phyloP scores from a whole-genome alignment of 2,113 vertebrate genomes.

The Petromus typicus region DNA sequence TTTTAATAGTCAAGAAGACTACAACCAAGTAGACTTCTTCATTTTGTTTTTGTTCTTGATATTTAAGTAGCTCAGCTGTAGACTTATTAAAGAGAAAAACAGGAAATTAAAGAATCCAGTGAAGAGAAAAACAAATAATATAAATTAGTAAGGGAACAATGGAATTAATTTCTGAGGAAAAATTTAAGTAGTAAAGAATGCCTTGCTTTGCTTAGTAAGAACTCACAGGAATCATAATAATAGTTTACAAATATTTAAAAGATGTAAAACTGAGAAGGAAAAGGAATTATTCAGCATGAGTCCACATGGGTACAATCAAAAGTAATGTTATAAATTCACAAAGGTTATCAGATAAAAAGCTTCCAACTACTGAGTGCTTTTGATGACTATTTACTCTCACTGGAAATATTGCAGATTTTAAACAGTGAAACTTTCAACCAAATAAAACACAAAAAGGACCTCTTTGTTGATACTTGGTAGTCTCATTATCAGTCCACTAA shows the following conservation, averaged over 20 bases:
- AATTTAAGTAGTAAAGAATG: slow-evolving; percentile 63
- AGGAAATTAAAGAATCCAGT: slow-evolving; percentile 53
- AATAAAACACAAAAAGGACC: slow-evolving; percentile 21
- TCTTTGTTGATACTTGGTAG: slow-evolving; percentile 25
- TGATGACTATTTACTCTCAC: neutral
- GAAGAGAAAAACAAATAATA: slow-evolving; percentile 56
- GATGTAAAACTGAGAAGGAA: slow-evolving; percentile 19
- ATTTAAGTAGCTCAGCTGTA: slow-evolving; percentile 47
- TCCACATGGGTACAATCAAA: slow-evolving; percentile 25
- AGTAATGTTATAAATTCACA: slow-evolving; percentile 34
- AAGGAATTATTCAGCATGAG: slow-evolving; percentile 24
- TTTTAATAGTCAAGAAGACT: too few relatives aligned
- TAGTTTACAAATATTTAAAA: slow-evolving; percentile 47
- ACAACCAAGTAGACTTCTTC: slow-evolving; percentile 2
- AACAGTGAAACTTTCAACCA: slow-evolving; percentile 4
- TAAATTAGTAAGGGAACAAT: slow-evolving; percentile 56
- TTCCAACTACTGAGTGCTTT: slow-evolving; percentile 12
- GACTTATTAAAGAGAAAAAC: slow-evolving; percentile 30
- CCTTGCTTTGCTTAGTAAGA: slow-evolving; percentile 56
- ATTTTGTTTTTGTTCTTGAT: slow-evolving; percentile 33
- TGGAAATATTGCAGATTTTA: slow-evolving; percentile 24
- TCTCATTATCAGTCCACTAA: neutral
- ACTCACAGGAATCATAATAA: slow-evolving; percentile 40
- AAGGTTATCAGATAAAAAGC: neutral
- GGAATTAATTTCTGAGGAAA: slow-evolving; percentile 67